phyloP scores from a whole-genome alignment of 2,888 invertebrate genomes.

The Parthenolecanium corni region DNA sequence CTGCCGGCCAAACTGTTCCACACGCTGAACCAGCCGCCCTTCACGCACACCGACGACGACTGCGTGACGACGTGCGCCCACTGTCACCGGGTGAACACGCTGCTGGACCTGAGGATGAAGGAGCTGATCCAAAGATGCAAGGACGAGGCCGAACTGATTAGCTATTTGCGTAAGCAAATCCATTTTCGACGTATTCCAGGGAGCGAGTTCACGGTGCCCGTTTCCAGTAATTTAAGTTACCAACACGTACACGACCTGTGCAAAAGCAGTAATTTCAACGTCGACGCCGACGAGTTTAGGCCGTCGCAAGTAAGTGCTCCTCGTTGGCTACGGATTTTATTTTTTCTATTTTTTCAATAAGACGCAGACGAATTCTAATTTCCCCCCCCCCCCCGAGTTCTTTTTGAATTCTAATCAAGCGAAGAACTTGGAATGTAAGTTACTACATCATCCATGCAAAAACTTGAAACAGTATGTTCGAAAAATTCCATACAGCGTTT shows the following conservation, averaged over 20 bases:
- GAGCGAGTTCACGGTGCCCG: not conserved
- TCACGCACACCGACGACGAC: not conserved
- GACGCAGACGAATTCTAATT: no score
- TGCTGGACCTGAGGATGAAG: not conserved
- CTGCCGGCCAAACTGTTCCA: not conserved
- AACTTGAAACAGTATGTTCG: no score
- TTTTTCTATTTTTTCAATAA: no score
- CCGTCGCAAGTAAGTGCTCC: slow-evolving; percentile 6
- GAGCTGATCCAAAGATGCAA: not conserved
- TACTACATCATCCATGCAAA: no score
- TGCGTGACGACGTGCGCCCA: not conserved
- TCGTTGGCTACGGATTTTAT: no score
- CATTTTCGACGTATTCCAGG: not conserved
- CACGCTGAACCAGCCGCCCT: not conserved
- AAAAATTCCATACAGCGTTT: no score
- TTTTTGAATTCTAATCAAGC: no score
- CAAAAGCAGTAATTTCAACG: slow-evolving; percentile 11
- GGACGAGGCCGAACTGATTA: not conserved
- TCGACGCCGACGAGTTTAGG: slow-evolving; percentile 10
- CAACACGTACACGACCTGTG: not conserved
- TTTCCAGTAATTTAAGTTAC: not conserved
- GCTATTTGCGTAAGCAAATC: not conserved
- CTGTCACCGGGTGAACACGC: not conserved
- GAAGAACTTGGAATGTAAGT: no score
- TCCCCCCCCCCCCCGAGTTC: no score